A percentile compares a stretch with the other conserved stretches of the same genome.
Evolutionary conservation across 2,113 vertebrate species (phyloP).

Genomic region (Aspidoscelis tigris): DNA sequence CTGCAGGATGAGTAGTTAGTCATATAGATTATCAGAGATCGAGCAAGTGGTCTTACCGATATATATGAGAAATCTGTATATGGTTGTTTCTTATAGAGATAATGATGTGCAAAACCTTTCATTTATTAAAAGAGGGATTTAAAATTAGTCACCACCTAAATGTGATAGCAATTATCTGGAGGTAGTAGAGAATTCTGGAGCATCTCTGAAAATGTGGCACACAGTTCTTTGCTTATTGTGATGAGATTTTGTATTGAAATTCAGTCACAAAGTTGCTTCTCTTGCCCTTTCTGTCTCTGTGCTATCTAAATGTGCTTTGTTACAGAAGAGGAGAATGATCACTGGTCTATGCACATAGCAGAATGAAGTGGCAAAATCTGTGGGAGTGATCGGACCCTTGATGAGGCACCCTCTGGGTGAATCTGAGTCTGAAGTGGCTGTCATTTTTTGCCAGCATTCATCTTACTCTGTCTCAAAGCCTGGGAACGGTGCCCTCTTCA

Average conservation of each 20-base stretch:
- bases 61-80: slow-evolving; percentile 63
- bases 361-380: background rate
- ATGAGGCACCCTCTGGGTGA: no score
- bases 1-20: slow-evolving; percentile 53
- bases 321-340: background rate
- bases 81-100: slow-evolving; percentile 36
- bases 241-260: slow-evolving; percentile 24
- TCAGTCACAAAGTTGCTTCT: background rate
- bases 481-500: no score
- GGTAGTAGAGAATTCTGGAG: background rate
- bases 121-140: no score
- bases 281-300: background rate
- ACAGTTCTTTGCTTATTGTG: slow-evolving; percentile 29
- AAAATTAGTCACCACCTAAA: no score
- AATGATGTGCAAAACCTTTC: slow-evolving; percentile 58
- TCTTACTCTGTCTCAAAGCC: background rate
- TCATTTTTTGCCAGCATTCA: background rate
- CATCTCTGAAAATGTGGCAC: slow-evolving; percentile 27
- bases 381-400: no score
- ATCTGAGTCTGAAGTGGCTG: no score
- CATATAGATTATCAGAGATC: slow-evolving; percentile 50
- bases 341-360: background rate
- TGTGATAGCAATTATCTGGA: background rate
- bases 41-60: slow-evolving; percentile 63
- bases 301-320: background rate